These are phyloP conservation scores for Litocranius walleri DNA, from an alignment of 2,113 vertebrate species.

Conservation along the genomic window DNA sequence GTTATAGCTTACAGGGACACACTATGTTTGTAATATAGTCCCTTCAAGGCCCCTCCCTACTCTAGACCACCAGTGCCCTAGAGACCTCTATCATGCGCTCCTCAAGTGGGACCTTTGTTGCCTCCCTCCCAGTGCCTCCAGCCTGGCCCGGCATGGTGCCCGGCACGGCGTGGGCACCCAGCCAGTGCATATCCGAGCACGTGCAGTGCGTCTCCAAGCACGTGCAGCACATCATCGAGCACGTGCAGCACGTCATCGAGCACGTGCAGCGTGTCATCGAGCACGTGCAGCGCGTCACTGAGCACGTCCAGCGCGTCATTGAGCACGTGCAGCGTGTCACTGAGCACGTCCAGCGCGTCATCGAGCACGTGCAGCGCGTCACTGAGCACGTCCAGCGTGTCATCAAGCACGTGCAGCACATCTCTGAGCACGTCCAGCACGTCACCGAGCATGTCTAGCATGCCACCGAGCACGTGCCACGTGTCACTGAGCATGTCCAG, in stretches of 20 bases:
- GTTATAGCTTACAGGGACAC: background rate
- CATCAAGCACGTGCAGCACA: too few species aligned
- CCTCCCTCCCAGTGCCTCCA: fast-evolving
- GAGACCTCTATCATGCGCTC: fast-evolving
- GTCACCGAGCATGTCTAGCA: too few species aligned
- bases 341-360: fast-evolving
- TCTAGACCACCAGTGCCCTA: background rate
- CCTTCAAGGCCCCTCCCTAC: background rate
- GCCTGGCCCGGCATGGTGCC: fast-evolving
- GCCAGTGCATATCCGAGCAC: fast-evolving
- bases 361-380: fast-evolving
- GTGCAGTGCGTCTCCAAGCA: fast-evolving
- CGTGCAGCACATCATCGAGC: fast-evolving
- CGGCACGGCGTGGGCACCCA: fast-evolving
- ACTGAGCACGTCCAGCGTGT: background rate
- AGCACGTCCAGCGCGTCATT: fast-evolving
- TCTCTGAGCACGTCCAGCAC: fast-evolving
- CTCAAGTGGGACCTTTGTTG: fast-evolving
- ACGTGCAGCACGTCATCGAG: fast-evolving
- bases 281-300: background rate
- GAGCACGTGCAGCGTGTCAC: fast-evolving
- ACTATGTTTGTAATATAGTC: background rate
- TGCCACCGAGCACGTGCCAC: too few species aligned
- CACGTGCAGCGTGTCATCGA: fast-evolving
- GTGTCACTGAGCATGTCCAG: too few species aligned